These are phyloP conservation scores for Spodoptera picta DNA, from an alignment of 2,888 invertebrate species.

Conservation along the genomic window DNA sequence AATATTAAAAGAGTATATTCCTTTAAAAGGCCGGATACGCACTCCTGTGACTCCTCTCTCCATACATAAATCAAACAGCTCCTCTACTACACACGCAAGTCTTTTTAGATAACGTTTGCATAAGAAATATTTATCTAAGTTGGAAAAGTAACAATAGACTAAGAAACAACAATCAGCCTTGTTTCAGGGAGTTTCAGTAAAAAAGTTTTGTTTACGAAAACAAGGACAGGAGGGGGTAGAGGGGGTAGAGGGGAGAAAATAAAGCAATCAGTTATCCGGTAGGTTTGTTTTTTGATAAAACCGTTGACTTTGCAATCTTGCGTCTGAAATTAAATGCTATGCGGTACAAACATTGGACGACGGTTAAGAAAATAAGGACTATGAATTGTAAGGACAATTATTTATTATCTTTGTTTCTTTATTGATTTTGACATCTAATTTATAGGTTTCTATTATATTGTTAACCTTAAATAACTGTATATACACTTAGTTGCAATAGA, in stretches of 20 bases:
- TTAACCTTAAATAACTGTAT: too few relatives aligned
- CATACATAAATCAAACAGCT: conserved; percentile 27
- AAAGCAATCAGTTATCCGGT: conserved; percentile 76
- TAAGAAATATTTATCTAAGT: conserved; percentile 51
- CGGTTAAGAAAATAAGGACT: too few relatives aligned
- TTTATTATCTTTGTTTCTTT: too few relatives aligned
- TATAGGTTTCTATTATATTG: too few relatives aligned
- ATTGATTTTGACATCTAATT: too few relatives aligned
- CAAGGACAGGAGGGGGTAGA: conserved; percentile 49
- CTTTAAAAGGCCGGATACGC: too few relatives aligned
- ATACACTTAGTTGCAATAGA: too few relatives aligned
- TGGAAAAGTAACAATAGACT: conserved; percentile 47
- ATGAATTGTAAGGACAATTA: too few relatives aligned
- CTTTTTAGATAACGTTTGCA: conserved; percentile 31
- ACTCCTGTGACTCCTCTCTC: neutral
- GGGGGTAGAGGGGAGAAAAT: conserved; percentile 54
- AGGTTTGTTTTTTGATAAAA: conserved; percentile 75
- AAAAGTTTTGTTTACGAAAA: conserved; percentile 67
- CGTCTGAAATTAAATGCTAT: conserved; percentile 60
- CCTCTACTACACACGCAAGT: conserved; percentile 7
- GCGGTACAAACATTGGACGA: conserved; percentile 42
- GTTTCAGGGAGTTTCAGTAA: conserved; percentile 54
- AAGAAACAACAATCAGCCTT: conserved; percentile 57
- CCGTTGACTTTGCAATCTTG: conserved; percentile 71
- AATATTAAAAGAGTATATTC: too few relatives aligned